phyloP scores from a whole-genome alignment of 1,140 invertebrate species.

The Antheraea mylitta region DNA sequence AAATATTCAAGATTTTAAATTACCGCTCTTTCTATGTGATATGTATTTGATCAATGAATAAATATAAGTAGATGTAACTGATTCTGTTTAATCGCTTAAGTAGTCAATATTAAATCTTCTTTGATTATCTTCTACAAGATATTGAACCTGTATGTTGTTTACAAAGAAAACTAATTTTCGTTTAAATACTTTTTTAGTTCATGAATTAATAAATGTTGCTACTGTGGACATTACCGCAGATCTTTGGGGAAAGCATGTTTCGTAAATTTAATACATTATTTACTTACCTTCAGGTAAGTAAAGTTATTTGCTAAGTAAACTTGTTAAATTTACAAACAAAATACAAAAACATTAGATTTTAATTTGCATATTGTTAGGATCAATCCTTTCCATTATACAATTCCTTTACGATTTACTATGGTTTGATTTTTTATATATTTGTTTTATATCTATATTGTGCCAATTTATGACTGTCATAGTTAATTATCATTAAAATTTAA shows the following conservation, averaged over 20 bases:
- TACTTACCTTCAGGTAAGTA: background rate
- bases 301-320: background rate
- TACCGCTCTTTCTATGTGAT: constrained; percentile 13
- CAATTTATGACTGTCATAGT: too few relatives aligned
- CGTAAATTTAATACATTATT: background rate
- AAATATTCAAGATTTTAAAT: constrained; percentile 14
- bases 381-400: too few relatives aligned
- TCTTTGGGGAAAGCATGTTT: background rate
- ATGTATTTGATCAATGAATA: background rate
- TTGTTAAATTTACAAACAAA: background rate
- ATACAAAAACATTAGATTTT: too few relatives aligned
- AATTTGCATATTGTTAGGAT: too few relatives aligned
- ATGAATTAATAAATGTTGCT: constrained; percentile 18
- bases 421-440: too few relatives aligned
- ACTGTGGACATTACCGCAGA: background rate
- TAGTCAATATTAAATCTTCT: background rate
- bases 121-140: background rate
- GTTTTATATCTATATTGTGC: too few relatives aligned
- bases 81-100: background rate
- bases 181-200: constrained; percentile 24
- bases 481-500: too few relatives aligned
- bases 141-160: background rate
- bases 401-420: too few relatives aligned
- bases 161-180: constrained; percentile 11
- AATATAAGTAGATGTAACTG: background rate